Percentiles rank a stretch among this genome's conserved stretches.
phyloP scores from a whole-genome alignment of 2,113 vertebrate species.

The Mastomys coucha region DNA sequence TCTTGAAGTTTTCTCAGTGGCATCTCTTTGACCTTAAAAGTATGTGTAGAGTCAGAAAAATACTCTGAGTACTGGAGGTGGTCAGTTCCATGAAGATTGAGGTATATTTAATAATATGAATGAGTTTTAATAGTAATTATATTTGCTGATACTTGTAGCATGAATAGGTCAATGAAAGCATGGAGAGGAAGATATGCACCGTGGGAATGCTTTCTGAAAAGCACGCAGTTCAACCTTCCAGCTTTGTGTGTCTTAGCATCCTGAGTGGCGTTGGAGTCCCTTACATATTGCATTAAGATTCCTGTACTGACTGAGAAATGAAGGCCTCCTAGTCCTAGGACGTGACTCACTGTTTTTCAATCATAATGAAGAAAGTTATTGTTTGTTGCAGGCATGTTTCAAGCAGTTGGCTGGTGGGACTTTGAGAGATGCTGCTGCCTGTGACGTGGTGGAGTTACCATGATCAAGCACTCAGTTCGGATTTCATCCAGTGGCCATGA shows the following conservation, averaged over 20 bases:
- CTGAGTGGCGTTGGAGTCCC: conserved; percentile 22
- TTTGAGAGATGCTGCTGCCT: conserved; percentile 84
- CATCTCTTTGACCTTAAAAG: neutral
- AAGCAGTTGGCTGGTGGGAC: conserved; percentile 72
- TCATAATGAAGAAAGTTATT: conserved; percentile 76
- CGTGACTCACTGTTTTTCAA: conserved; percentile 59
- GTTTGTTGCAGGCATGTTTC: conserved; percentile 84
- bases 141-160: conserved; percentile 22
- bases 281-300: conserved; percentile 35
- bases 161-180: conserved; percentile 12
- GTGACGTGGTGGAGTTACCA: conserved; percentile 84
- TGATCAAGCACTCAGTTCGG: conserved; percentile 84
- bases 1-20: neutral
- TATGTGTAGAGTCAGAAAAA: neutral
- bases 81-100: neutral
- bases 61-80: neutral
- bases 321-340: neutral
- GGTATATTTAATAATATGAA: neutral
- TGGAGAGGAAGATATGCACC: neutral
- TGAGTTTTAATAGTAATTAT: neutral
- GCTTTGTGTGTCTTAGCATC: conserved; percentile 56
- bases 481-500: conserved; percentile 82
- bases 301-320: conserved; percentile 39
- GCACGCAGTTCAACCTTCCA: neutral
- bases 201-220: neutral